Evolutionary conservation across 2,888 invertebrate species (phyloP).

Genomic region (Abrostola triplasia): DNA sequence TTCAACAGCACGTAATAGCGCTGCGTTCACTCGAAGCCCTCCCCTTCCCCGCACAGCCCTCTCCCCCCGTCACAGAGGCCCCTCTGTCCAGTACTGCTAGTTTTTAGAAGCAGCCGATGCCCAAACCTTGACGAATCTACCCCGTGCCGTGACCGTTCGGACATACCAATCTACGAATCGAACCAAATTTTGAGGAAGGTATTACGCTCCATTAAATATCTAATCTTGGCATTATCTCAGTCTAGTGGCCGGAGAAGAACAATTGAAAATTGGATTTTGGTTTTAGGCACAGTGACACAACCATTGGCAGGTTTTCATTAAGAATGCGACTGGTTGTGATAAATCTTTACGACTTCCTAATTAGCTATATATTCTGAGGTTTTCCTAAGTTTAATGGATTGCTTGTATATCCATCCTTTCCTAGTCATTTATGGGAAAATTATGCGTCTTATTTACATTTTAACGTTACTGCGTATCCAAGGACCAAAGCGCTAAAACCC

Average conservation of each 20-base stretch:
- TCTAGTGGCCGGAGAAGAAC: conserved; percentile 28
- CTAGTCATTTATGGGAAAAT: background rate
- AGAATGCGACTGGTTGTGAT: conserved; percentile 24
- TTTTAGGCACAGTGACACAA: conserved; percentile 2
- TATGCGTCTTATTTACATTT: conserved; percentile 7
- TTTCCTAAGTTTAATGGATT: conserved; percentile 20
- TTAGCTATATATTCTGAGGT: conserved; percentile 22
- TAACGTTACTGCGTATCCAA: background rate
- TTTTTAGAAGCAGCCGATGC: conserved; percentile 62
- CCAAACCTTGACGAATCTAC: conserved; percentile 76
- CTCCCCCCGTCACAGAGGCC: conserved; percentile 31
- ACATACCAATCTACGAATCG: conserved; percentile 58
- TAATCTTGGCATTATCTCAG: conserved; percentile 55
- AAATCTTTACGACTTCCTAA: conserved; percentile 36
- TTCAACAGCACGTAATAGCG: conserved; percentile 76
- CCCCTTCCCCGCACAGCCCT: conserved; percentile 43
- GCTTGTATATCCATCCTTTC: conserved; percentile 17
- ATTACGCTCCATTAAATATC: conserved; percentile 67
- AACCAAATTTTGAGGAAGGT: conserved; percentile 62
- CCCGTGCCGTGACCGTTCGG: conserved; percentile 72
- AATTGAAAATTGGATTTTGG: conserved; percentile 14
- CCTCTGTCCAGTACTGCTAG: conserved; percentile 58
- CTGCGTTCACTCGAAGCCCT: conserved; percentile 71
- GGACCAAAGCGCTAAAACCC: background rate
- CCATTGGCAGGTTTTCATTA: background rate